A percentile compares a stretch with the other conserved stretches of the same genome.
These are phyloP conservation scores for Eremophila alpestris DNA, from an alignment of 2,797 vertebrate genomes.

Conservation along the genomic window DNA sequence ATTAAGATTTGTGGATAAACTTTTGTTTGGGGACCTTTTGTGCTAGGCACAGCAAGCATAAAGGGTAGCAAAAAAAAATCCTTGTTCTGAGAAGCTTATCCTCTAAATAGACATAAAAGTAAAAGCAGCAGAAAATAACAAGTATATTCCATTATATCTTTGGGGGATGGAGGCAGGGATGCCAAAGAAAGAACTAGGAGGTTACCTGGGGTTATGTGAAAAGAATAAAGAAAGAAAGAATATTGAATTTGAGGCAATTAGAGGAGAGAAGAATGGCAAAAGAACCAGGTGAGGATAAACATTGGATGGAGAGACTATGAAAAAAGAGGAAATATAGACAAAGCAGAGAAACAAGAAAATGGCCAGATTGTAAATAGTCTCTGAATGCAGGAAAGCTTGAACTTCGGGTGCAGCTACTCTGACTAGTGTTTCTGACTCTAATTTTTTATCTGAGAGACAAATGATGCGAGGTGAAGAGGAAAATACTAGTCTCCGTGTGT, in stretches of 20 bases:
- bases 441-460: background rate
- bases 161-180: background rate
- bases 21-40: background rate
- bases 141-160: background rate
- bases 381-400: background rate
- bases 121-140: background rate
- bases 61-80: background rate
- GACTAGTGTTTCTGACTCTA: background rate
- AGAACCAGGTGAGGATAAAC: background rate
- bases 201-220: background rate
- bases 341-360: background rate
- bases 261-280: background rate
- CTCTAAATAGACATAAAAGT: background rate
- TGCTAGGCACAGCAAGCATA: background rate
- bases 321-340: background rate
- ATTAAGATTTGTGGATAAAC: background rate
- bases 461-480: background rate
- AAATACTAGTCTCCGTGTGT: background rate
- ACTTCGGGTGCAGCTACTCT: background rate
- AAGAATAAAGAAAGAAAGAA: background rate
- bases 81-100: background rate
- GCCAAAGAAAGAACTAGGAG: background rate
- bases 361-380: background rate
- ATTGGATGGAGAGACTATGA: background rate
- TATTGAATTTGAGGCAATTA: background rate